Conservation (phyloP, 2,113 vertebrate species). For the Procavia capensis region DNA sequence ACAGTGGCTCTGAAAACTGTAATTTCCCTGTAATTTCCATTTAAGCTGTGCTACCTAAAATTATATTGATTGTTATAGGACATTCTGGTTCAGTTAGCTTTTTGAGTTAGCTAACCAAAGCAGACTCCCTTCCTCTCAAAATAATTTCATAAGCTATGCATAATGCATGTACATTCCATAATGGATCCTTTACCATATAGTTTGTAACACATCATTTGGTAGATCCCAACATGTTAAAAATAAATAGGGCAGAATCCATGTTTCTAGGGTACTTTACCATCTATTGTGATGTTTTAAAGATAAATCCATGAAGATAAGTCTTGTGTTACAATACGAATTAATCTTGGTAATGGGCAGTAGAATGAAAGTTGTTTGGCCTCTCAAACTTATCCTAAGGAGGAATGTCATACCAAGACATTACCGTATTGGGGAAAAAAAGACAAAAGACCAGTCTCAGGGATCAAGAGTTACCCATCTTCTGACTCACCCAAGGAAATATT, state of each 20-base stretch:
- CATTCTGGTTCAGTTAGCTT: neutral
- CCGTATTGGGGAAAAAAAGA: constrained; percentile 6
- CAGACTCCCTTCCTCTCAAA: neutral
- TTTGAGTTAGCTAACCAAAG: neutral
- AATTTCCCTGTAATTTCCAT: neutral
- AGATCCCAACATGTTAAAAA: constrained; percentile 36
- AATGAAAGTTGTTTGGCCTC: neutral
- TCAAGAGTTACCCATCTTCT: neutral
- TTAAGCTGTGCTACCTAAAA: constrained; percentile 1
- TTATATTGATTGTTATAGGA: neutral
- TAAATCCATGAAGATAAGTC: neutral
- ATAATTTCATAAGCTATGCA: neutral
- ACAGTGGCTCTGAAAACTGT: neutral
- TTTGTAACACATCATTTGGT: neutral
- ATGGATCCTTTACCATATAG: neutral
- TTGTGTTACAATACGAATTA: neutral
- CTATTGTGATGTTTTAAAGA: neutral
- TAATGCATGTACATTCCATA: neutral
- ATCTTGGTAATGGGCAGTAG: neutral
- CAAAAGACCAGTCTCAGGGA: neutral
- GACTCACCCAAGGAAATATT: neutral
- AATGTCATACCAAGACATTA: neutral
- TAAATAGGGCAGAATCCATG: neutral
- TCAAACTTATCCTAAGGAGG: neutral
- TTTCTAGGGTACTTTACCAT: neutral